Percentiles rank a stretch among this genome's conserved stretches.
Conservation (phyloP, 2,888 invertebrate genomes). For the Heliothis peltigera region DNA sequence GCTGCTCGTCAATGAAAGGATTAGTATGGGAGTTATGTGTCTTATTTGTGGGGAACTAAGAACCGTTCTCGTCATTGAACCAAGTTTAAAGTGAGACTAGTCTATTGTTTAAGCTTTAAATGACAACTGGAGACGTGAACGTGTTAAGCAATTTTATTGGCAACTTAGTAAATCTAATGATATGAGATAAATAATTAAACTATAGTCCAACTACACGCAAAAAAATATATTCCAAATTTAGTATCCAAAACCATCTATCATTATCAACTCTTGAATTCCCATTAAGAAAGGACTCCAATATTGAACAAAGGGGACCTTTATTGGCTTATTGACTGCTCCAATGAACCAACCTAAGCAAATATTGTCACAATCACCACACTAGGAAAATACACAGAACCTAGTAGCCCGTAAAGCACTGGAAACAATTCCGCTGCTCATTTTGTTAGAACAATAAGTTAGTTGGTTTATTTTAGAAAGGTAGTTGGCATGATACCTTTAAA, state of each 20-base stretch:
- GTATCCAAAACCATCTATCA: too few species aligned
- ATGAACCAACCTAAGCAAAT: neutral
- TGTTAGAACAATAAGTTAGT: neutral
- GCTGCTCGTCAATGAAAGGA: conserved; percentile 37
- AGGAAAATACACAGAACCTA: neutral
- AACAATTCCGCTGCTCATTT: neutral
- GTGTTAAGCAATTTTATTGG: too few species aligned
- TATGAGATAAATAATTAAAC: too few species aligned
- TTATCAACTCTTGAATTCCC: neutral
- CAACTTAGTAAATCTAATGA: too few species aligned
- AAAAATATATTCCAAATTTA: too few species aligned
- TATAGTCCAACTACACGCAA: too few species aligned
- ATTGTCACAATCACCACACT: conserved; percentile 2
- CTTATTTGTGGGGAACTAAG: neutral
- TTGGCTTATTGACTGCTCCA: conserved; percentile 2
- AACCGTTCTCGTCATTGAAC: too few species aligned
- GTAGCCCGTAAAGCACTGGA: neutral
- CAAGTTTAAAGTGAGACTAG: too few species aligned
- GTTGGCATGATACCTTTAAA: too few species aligned
- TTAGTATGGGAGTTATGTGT: conserved; percentile 15
- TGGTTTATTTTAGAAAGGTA: neutral
- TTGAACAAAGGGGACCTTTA: neutral
- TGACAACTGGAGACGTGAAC: too few species aligned
- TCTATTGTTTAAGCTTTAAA: too few species aligned
- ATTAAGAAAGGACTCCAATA: conserved; percentile 2